Conservation (phyloP, 2,888 invertebrate species). For the Chrysina gloriosa region DNA sequence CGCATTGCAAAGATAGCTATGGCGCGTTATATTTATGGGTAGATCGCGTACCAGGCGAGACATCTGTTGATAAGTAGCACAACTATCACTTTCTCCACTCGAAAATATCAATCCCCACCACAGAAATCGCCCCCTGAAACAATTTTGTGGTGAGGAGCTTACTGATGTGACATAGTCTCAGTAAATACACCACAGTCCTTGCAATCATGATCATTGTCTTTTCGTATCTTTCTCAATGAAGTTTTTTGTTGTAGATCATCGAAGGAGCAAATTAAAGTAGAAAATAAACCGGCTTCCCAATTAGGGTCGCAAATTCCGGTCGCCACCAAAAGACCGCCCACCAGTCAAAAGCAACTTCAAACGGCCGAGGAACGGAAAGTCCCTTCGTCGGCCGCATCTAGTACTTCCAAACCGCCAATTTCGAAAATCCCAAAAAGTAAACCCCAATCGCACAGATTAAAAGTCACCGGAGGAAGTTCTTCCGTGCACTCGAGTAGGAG, state of each 20-base stretch:
- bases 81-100: no score
- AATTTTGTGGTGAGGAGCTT: no score
- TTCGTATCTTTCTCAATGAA: background rate
- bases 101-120: no score
- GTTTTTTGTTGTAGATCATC: constrained; percentile 19
- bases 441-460: constrained; percentile 14
- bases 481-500: constrained; percentile 39
- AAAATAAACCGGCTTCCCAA: constrained; percentile 22
- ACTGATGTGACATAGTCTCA: no score
- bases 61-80: no score
- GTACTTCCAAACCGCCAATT: constrained; percentile 2
- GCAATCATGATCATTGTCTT: no score
- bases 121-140: no score
- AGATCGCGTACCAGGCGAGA: no score
- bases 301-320: constrained; percentile 34
- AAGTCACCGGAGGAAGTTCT: constrained; percentile 22
- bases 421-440: constrained; percentile 19
- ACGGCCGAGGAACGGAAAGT: background rate
- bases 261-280: constrained; percentile 4
- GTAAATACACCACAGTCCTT: no score
- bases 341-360: constrained; percentile 20
- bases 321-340: constrained; percentile 34
- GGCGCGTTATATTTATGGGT: no score
- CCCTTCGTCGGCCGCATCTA: constrained; percentile 23
- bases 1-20: no score